Conservation (phyloP, 2,888 invertebrate genomes). For the Macaria notata region DNA sequence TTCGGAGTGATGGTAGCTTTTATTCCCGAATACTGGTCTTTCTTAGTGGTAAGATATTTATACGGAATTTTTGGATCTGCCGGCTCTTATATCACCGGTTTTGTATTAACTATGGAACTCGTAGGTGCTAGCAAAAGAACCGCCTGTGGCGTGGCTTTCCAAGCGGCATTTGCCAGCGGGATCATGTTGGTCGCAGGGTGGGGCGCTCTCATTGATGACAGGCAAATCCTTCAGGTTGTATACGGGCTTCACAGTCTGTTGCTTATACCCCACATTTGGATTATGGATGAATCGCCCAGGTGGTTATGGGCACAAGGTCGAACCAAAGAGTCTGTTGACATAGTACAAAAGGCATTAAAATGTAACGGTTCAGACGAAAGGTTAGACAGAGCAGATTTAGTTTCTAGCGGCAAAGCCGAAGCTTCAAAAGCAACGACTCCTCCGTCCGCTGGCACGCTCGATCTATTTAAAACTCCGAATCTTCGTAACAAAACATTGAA, state of each 20-base stretch:
- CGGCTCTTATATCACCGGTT: constrained; percentile 87
- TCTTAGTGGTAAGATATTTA: constrained; percentile 85
- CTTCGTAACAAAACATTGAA: constrained; percentile 90
- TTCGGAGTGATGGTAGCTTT: constrained; percentile 89
- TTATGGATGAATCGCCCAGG: constrained; percentile 93
- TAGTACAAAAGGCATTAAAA: constrained; percentile 89
- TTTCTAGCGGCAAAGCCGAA: constrained; percentile 83
- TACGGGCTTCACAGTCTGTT: constrained; percentile 89
- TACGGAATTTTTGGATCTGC: constrained; percentile 93
- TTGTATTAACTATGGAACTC: constrained; percentile 90
- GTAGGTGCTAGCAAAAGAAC: constrained; percentile 91
- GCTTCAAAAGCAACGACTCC: constrained; percentile 59
- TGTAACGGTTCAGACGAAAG: constrained; percentile 85
- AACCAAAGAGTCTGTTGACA: constrained; percentile 86
- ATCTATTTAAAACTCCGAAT: constrained; percentile 91
- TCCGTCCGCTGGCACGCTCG: constrained; percentile 82
- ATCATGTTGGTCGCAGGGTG: constrained; percentile 92
- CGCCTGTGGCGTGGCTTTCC: constrained; percentile 90
- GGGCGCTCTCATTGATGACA: constrained; percentile 89
- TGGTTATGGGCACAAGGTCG: constrained; percentile 94
- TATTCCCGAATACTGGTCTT: constrained; percentile 88
- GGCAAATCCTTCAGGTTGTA: constrained; percentile 88
- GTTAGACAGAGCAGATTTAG: constrained; percentile 85
- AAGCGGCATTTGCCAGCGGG: constrained; percentile 89
- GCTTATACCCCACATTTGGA: constrained; percentile 91